These are phyloP conservation scores for Pyxicephalus adspersus DNA, from an alignment of 2,113 vertebrate species.

Conservation along the genomic window DNA sequence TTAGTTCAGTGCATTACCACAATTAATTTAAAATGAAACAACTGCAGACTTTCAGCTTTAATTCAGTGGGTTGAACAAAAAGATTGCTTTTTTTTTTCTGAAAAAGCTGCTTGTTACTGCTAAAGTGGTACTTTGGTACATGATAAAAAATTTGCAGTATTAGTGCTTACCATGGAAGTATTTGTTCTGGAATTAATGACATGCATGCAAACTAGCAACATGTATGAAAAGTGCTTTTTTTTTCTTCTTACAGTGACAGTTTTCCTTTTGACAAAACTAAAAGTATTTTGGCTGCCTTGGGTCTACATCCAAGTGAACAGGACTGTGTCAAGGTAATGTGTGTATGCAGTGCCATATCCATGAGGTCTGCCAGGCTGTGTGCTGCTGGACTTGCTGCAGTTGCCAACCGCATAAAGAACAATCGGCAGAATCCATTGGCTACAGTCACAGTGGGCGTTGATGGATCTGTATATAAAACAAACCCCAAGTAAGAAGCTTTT, in stretches of 20 bases:
- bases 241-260: constrained; percentile 56
- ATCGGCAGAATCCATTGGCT: constrained; percentile 62
- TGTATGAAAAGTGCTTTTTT: too few species aligned
- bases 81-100: too few species aligned
- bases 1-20: too few species aligned
- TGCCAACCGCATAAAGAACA: constrained; percentile 70
- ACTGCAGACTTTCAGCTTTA: too few species aligned
- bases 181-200: too few species aligned
- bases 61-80: too few species aligned
- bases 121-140: too few species aligned
- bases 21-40: too few species aligned
- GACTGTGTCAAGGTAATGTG: constrained; percentile 71
- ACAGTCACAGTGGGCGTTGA: constrained; percentile 75
- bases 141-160: too few species aligned
- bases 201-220: too few species aligned
- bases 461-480: constrained; percentile 69
- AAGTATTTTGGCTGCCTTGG: constrained; percentile 67
- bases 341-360: constrained; percentile 72
- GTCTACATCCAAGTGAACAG: constrained; percentile 59
- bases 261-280: constrained; percentile 52
- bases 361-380: constrained; percentile 73
- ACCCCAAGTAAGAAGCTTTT: constrained; percentile 68
- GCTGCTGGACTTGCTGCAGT: constrained; percentile 78
- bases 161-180: too few species aligned
- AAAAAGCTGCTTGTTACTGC: too few species aligned